Conservation (phyloP, 30 jellyfish, hydroid and myxozoan genomes). For the Aurelia sp. region DNA sequence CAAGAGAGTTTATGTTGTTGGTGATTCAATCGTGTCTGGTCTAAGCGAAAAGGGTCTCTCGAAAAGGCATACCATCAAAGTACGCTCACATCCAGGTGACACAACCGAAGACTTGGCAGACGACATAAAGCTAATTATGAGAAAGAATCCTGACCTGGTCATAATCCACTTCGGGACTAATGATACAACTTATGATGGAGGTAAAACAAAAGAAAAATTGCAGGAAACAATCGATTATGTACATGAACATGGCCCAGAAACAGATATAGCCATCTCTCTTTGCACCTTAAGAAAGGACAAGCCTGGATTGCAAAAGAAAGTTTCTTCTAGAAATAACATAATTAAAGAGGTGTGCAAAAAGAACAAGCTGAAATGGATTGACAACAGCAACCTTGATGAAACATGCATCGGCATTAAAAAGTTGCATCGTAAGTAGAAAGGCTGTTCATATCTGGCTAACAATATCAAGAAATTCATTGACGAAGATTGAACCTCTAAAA, state of each 20-base stretch:
- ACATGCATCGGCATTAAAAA: too few relatives aligned
- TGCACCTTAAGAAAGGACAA: slow-evolving; percentile 2
- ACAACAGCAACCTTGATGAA: too few relatives aligned
- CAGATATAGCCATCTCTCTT: not conserved
- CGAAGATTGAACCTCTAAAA: too few relatives aligned
- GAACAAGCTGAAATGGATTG: too few relatives aligned
- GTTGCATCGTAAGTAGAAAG: too few relatives aligned
- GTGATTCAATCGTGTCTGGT: slow-evolving; percentile 25
- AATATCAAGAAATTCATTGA: too few relatives aligned
- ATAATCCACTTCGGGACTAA: slow-evolving; percentile 43
- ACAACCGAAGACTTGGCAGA: slow-evolving; percentile 30
- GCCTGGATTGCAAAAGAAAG: slow-evolving; percentile 1
- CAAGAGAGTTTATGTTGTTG: slow-evolving; percentile 17
- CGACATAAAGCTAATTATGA: slow-evolving; percentile 17
- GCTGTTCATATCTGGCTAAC: too few relatives aligned
- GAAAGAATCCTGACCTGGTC: not conserved
- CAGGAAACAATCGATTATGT: not conserved
- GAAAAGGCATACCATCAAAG: slow-evolving; percentile 14
- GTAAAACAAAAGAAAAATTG: slow-evolving; percentile 12
- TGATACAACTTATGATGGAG: slow-evolving; percentile 25
- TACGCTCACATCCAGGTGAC: slow-evolving; percentile 27
- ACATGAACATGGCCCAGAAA: too few relatives aligned
- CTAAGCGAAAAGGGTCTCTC: slow-evolving; percentile 23
- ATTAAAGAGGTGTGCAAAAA: slow-evolving; percentile 6
- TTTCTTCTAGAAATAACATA: slow-evolving; percentile 15